These are phyloP conservation scores for Bradypodion pumilum DNA, from an alignment of 2,797 vertebrate species.

Conservation along the genomic window DNA sequence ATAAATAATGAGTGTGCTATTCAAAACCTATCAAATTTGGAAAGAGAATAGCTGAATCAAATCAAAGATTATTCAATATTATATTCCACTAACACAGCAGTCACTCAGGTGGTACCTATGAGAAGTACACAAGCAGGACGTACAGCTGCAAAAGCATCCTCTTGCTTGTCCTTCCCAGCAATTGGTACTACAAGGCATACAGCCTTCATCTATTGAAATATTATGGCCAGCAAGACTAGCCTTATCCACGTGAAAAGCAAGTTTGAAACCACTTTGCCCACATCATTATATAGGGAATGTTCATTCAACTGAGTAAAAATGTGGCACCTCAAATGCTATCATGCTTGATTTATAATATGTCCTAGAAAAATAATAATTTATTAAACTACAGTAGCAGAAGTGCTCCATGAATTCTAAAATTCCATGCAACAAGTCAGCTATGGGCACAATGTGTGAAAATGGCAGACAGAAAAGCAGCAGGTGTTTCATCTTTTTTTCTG, in stretches of 20 bases:
- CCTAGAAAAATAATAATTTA: not conserved
- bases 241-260: not conserved
- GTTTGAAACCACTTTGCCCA: not conserved
- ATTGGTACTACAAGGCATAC: not conserved
- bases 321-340: not conserved
- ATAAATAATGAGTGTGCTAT: not conserved
- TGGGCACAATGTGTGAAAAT: not conserved
- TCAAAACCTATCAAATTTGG: not conserved
- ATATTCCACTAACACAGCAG: not conserved
- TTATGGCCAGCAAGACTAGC: not conserved
- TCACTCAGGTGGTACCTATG: not conserved
- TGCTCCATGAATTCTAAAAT: not conserved
- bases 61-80: not conserved
- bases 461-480: not conserved
- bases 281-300: not conserved
- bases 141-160: too few relatives aligned
- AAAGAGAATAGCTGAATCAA: not conserved
- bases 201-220: not conserved
- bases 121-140: not conserved
- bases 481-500: not conserved
- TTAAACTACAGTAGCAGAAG: not conserved
- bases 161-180: not conserved
- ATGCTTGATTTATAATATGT: not conserved
- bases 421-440: not conserved
- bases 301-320: not conserved